These are phyloP conservation scores for Pinna nobilis DNA, from an alignment of 1,140 invertebrate species.

Conservation along the genomic window DNA sequence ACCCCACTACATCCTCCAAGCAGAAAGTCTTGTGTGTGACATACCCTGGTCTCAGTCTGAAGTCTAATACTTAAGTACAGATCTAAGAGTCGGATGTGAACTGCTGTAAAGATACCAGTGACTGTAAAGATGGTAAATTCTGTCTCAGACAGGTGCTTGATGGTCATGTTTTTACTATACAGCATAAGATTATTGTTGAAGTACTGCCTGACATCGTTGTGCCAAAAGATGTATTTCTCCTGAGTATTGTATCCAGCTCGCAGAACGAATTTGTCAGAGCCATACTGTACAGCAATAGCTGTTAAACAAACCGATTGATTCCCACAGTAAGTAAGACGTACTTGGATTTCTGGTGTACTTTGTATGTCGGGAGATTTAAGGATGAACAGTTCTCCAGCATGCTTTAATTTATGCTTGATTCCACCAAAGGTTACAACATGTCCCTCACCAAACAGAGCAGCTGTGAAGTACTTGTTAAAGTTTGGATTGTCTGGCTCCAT, in stretches of 20 bases:
- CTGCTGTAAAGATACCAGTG: not conserved
- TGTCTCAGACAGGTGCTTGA: slow-evolving; percentile 1
- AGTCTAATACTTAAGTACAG: slow-evolving; percentile 29
- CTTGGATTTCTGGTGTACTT: slow-evolving; percentile 27
- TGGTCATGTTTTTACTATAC: not conserved
- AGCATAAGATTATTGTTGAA: slow-evolving; percentile 21
- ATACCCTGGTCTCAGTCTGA: slow-evolving; percentile 26
- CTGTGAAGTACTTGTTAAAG: not conserved
- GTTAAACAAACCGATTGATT: slow-evolving; percentile 32
- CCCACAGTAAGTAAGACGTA: slow-evolving; percentile 37
- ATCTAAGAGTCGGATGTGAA: slow-evolving; percentile 33
- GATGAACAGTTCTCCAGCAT: slow-evolving; percentile 42
- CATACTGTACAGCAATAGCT: slow-evolving; percentile 30
- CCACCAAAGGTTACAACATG: slow-evolving; percentile 39
- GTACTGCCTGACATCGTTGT: slow-evolving; percentile 25
- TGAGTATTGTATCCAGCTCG: slow-evolving; percentile 22
- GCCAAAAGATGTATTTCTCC: slow-evolving; percentile 32
- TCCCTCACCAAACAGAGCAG: slow-evolving; percentile 25
- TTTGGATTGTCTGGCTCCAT: not conserved
- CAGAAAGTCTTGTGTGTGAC: slow-evolving; percentile 5
- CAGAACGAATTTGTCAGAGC: slow-evolving; percentile 28
- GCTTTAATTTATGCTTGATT: slow-evolving; percentile 28
- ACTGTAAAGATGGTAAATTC: slow-evolving; percentile 24
- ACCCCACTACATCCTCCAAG: slow-evolving; percentile 33
- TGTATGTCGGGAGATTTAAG: slow-evolving; percentile 1